These are phyloP conservation scores for Heliconius eleuchia DNA, from an alignment of 1,140 invertebrate species.

Conservation along the genomic window DNA sequence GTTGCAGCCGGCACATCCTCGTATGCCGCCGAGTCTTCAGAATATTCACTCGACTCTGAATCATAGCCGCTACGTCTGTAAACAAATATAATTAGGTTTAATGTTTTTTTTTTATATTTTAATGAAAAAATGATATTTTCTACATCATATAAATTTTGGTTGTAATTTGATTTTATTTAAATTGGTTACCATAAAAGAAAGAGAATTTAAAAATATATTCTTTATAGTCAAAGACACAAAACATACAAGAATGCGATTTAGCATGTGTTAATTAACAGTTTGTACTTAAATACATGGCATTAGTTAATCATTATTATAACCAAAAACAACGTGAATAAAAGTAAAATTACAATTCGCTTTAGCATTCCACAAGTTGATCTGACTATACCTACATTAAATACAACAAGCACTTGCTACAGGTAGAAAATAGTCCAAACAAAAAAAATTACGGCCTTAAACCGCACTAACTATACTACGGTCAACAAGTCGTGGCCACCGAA, in stretches of 20 bases:
- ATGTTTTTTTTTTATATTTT: not conserved
- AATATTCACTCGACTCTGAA: slow-evolving; percentile 72
- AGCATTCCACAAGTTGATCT: not conserved
- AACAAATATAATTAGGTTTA: slow-evolving; percentile 3
- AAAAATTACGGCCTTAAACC: not conserved
- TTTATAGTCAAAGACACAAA: too few relatives aligned
- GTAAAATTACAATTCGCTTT: not conserved
- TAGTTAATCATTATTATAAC: not conserved
- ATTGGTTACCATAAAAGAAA: too few relatives aligned
- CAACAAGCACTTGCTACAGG: not conserved
- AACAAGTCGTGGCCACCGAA: too few relatives aligned
- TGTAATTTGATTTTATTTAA: too few relatives aligned
- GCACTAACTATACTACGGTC: slow-evolving; percentile 7
- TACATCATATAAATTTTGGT: too few relatives aligned
- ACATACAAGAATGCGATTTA: too few relatives aligned
- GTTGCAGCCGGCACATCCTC: slow-evolving; percentile 71
- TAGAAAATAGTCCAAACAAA: slow-evolving; percentile 8
- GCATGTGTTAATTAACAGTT: not conserved
- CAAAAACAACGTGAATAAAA: not conserved
- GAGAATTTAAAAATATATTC: too few relatives aligned
- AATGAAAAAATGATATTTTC: too few relatives aligned
- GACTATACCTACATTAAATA: not conserved
- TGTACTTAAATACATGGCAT: not conserved
- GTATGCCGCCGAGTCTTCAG: slow-evolving; percentile 68
- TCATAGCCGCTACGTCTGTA: slow-evolving; percentile 73